Evolutionary conservation across 2,113 vertebrate genomes (phyloP), one percentile per base, ranked within the genome.

Genomic region (Diadophis punctatus): DNA sequence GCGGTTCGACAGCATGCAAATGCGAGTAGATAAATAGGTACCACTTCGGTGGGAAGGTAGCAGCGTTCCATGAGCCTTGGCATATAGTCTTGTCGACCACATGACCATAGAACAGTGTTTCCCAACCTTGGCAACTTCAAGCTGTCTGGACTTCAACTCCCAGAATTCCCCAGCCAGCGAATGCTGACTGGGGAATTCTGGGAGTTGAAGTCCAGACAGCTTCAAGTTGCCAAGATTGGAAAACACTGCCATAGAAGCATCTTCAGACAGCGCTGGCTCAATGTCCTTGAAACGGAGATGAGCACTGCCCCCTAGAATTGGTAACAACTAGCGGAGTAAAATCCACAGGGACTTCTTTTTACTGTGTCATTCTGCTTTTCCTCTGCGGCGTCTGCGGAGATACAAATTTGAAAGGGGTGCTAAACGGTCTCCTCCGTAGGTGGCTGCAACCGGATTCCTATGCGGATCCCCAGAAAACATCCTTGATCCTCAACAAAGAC

Each of bases 381-480:
- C 55, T 23, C 20, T 12, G 25, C 20, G 10, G 14, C 10, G 46
- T 23, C 20, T 8, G 51, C 30, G 10, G 14, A 25, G 46, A 8
- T 3, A 53, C 9, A 8, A 23, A 20, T 5, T 91, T 84, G 95
- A 87, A 93, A 90, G 14, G 53, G 51, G n/a, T 49, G 4, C 90
- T 91, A 22, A 60, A 4, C 93, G 0, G 1, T 92, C 94, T 55
- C 87, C 49, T 80, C 84, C 92, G 90, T 93, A 99, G 99, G 95
- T 99, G 99, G 99, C 98, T 99, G 93, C 99, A 99, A 95, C 99
- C 99, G 87, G 99, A 99, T 94, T 99, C 99, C 0, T 99, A 99
- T 58, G 99, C 99, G 90, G 99, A 99, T 97, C 99, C 99, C 94
- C 99, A 99, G 93, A 99, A 99, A 96, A 99, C 99, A 3, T 98